phyloP scores from a whole-genome alignment of 92 coral and sea anemone genomes.

The Porites rus region DNA sequence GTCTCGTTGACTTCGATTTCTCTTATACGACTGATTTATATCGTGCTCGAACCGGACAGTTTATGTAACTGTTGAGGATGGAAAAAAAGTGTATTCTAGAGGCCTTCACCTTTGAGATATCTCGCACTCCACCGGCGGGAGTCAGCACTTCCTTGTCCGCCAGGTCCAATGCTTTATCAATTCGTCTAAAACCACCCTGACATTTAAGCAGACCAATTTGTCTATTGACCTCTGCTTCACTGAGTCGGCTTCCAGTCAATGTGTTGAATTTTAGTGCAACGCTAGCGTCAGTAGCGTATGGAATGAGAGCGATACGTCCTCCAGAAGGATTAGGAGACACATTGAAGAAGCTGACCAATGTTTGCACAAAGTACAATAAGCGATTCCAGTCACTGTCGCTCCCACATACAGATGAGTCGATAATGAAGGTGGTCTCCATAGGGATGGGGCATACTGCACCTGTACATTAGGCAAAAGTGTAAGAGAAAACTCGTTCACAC shows the following conservation, averaged over 20 bases:
- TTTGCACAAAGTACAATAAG: constrained; percentile 69
- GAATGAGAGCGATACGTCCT: constrained; percentile 74
- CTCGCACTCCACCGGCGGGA: constrained; percentile 62
- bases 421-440: constrained; percentile 77
- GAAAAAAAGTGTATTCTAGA: not conserved
- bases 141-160: constrained; percentile 81
- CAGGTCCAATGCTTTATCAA: constrained; percentile 77
- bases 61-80: no score
- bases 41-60: no score
- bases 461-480: not conserved
- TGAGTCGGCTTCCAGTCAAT: constrained; percentile 65
- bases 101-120: constrained; percentile 14
- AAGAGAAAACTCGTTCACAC: no score
- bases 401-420: constrained; percentile 82
- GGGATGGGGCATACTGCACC: constrained; percentile 67
- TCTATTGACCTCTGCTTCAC: constrained; percentile 65
- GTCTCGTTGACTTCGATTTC: no score
- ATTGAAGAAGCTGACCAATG: constrained; percentile 60
- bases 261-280: constrained; percentile 75
- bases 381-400: constrained; percentile 74
- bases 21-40: no score
- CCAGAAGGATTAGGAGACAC: constrained; percentile 54
- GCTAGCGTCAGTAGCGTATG: constrained; percentile 59
- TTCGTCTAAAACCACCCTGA: constrained; percentile 71
- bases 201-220: constrained; percentile 66